Conservation (phyloP, 2,113 vertebrate genomes). For the Dermatemys mawii region DNA sequence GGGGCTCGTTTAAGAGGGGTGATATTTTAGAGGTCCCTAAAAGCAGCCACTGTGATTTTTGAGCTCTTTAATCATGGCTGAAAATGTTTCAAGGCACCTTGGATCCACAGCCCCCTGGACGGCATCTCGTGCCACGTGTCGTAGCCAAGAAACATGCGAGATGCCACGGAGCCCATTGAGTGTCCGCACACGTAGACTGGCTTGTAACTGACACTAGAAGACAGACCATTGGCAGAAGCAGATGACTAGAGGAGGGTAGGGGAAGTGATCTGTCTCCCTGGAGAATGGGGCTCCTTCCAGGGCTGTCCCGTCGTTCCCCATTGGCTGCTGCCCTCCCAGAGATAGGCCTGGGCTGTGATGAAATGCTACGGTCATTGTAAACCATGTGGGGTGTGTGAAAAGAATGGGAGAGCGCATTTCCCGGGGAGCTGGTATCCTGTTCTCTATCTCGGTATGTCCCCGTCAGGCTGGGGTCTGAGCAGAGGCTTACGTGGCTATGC, state of each 20-base stretch:
- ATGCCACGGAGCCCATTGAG: conserved; percentile 37
- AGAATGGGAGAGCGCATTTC: neutral
- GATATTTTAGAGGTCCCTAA: neutral
- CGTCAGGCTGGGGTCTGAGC: neutral
- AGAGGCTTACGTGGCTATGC: neutral
- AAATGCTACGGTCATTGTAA: neutral
- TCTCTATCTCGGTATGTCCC: neutral
- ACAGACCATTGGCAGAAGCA: too few species aligned
- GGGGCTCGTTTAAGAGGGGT: neutral
- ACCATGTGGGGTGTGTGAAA: neutral
- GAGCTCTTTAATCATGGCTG: neutral
- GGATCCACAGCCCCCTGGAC: fast-evolving
- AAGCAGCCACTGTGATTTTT: conserved; percentile 24
- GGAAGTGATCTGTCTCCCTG: too few species aligned
- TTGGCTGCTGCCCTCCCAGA: too few species aligned
- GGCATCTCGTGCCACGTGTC: conserved; percentile 47
- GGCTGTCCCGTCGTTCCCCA: neutral
- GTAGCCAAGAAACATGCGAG: conserved; percentile 36
- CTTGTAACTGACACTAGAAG: conserved; percentile 10
- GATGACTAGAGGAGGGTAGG: too few species aligned
- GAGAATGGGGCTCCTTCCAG: neutral
- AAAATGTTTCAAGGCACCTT: neutral
- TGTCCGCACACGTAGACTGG: neutral
- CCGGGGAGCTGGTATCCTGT: neutral
- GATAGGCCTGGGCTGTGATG: neutral